Evolutionary conservation across 2,113 vertebrate genomes (phyloP).

Genomic region (Manacus vitellinus): DNA sequence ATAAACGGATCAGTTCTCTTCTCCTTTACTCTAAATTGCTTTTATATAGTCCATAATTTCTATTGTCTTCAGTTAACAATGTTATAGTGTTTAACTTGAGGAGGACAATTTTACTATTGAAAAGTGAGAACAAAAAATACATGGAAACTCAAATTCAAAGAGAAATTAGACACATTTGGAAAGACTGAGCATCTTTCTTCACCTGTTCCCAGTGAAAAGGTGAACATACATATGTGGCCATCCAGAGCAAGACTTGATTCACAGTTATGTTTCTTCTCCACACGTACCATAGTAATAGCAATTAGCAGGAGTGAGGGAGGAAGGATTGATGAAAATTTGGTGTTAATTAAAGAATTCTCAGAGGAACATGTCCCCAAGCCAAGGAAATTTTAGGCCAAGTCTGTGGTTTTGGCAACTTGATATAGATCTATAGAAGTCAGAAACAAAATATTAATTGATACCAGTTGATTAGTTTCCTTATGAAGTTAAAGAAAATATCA

Average conservation of each 20-base stretch:
- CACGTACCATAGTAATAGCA: background rate
- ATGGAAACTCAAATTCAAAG: background rate
- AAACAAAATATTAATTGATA: background rate
- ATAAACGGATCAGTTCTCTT: background rate
- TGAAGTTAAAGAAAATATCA: background rate
- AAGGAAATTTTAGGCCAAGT: background rate
- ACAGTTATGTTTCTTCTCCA: background rate
- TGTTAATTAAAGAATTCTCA: background rate
- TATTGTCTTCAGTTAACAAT: background rate
- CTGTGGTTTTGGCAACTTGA: background rate
- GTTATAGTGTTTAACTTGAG: background rate
- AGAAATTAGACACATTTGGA: background rate
- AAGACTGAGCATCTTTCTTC: background rate
- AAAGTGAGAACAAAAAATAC: background rate
- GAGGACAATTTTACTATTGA: background rate
- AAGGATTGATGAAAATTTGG: background rate
- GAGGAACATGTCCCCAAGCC: background rate
- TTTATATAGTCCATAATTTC: background rate
- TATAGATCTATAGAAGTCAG: background rate
- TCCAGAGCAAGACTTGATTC: background rate
- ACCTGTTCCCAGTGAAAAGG: background rate
- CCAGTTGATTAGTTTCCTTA: background rate
- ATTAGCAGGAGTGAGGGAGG: background rate
- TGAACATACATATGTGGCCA: accelerated
- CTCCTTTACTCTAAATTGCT: background rate